phyloP scores from a whole-genome alignment of 64 coral and sea anemone genomes.

The Actinia tenebrosa region DNA sequence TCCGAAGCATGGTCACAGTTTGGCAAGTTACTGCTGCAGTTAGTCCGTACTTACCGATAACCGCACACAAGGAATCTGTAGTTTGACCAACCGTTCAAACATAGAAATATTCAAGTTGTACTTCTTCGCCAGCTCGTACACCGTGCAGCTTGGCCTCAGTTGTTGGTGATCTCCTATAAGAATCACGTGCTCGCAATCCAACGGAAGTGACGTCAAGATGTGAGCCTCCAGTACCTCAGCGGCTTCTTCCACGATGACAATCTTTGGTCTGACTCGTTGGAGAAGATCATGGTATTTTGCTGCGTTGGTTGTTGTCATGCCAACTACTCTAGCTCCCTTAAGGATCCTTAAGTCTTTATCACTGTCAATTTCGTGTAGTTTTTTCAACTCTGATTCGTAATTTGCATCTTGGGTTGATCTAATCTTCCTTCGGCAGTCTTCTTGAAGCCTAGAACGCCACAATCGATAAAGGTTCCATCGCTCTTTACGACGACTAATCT shows the following conservation, averaged over 20 bases:
- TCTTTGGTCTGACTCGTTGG: slow-evolving; percentile 50
- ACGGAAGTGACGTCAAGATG: slow-evolving; percentile 56
- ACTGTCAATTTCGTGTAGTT: background rate
- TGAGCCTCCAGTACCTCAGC: slow-evolving; percentile 94
- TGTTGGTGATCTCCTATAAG: slow-evolving; percentile 94
- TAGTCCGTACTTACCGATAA: slow-evolving; percentile 29
- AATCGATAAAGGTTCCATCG: slow-evolving; percentile 67
- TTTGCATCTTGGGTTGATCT: slow-evolving; percentile 15
- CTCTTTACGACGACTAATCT: too few species aligned
- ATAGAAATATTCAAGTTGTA: slow-evolving; percentile 82
- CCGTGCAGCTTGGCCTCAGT: slow-evolving; percentile 72
- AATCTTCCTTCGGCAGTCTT: slow-evolving; percentile 1
- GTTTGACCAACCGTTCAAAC: slow-evolving; percentile 82
- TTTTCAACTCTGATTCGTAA: slow-evolving; percentile 16
- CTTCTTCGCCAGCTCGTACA: slow-evolving; percentile 60
- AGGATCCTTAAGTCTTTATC: slow-evolving; percentile 38
- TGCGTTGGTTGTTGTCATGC: slow-evolving; percentile 80
- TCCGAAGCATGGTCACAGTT: too few species aligned
- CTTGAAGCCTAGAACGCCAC: slow-evolving; percentile 57
- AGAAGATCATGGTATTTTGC: slow-evolving; percentile 57
- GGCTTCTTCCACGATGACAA: slow-evolving; percentile 82
- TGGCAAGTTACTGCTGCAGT: too few species aligned
- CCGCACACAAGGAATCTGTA: slow-evolving; percentile 47
- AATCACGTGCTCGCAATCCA: slow-evolving; percentile 80
- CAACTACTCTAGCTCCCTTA: slow-evolving; percentile 37